Base-by-base conservation (phyloP, 2,888 invertebrate species). In the Phaonia tiefii region DNA sequence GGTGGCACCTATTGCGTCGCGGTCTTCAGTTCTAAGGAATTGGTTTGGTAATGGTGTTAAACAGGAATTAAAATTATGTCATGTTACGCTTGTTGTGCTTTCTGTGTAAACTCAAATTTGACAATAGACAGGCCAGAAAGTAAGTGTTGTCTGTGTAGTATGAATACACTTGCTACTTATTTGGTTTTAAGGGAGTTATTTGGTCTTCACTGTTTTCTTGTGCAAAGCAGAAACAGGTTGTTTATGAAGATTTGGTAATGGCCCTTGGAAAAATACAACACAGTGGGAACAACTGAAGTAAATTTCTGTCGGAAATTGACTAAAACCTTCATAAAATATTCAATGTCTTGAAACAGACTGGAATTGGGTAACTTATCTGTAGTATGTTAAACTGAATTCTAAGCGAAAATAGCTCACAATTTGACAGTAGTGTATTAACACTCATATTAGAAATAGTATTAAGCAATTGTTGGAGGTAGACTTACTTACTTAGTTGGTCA, bases 21-120 rank as follows among this genome's bases (percentile, higher is more conserved):
- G 42, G 58, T 77, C 66, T 77, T 76, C 65, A 31, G 31, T 31
- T 31, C 3, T 31, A 31, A 31, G 8, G 31, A 8, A 5, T 8
- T 25, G 56, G 17, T 67, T 66, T 42, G 58, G 66, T 60, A 73
- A 51, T 37, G 56, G 72, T 63, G 63, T 77, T 78, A 72, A 78
- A 75, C 69, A 58, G 56, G 72, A 78, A 81, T 81, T 81, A 78
- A 78, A 81, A 81, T 81, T 78, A 78, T 81, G 75, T 78, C 72
- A 72, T 69, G 78, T 75, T 78, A 78, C 78, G 78, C 78, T 75
- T 72, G 74, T 80, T 80, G 73, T 42, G 13, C 13, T 54, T 76
- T 76, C 39, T 17, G 37, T 31, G 31, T n/a, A n/a, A n/a, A n/a
- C 31, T 31, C 31, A 31, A 5, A 66, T 74, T 74, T 74, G 58